These are phyloP conservation scores for Sylvilagus floridanus DNA, from an alignment of 2,797 vertebrate genomes.

Conservation along the genomic window DNA sequence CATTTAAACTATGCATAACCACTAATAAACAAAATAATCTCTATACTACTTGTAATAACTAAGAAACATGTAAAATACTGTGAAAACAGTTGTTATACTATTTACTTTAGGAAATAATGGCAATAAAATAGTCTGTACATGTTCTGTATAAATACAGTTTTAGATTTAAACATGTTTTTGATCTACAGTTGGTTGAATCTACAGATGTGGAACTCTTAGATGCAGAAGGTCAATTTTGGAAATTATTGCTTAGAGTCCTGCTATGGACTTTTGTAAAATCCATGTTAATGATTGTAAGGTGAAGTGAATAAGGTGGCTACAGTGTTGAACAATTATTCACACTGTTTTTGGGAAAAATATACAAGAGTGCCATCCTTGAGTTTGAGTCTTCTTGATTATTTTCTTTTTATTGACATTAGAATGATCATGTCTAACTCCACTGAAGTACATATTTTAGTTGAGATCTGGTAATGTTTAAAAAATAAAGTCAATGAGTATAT, in stretches of 20 bases:
- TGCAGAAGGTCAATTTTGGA: too few species aligned
- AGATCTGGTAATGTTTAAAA: slow-evolving; percentile 13
- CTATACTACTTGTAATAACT: too few species aligned
- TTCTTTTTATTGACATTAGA: background rate
- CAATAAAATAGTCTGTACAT: too few species aligned
- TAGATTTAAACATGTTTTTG: too few species aligned
- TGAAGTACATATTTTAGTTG: background rate
- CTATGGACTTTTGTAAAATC: background rate
- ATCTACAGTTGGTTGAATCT: too few species aligned
- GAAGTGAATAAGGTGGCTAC: background rate
- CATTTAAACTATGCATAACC: too few species aligned
- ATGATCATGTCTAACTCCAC: background rate
- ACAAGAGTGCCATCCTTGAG: background rate
- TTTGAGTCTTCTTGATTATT: background rate
- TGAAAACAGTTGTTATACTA: too few species aligned
- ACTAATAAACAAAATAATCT: too few species aligned
- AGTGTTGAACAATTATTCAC: background rate
- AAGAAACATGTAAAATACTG: background rate
- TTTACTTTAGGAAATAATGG: too few species aligned
- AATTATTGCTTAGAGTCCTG: background rate
- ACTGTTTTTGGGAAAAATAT: background rate
- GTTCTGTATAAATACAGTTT: too few species aligned
- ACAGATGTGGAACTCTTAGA: too few species aligned
- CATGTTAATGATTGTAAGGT: background rate
- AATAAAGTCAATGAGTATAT: background rate